Base-by-base conservation (phyloP, 2,888 invertebrate species). In the Drosophila subsilvestris region DNA sequence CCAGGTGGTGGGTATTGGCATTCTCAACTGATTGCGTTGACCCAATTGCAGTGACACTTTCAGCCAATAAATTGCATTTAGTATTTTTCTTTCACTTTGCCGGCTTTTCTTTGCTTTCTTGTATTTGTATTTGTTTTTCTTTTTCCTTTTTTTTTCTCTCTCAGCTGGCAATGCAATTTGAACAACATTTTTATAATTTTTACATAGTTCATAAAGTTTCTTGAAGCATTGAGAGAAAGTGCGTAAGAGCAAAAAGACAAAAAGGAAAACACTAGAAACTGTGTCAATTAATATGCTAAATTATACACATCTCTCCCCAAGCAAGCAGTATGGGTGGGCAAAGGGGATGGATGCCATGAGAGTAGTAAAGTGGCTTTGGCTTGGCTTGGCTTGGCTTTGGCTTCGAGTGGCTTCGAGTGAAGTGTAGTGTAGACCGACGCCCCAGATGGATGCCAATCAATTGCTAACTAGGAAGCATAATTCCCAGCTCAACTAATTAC, bases 381-480 rank as follows among this genome's bases (percentile, higher is more conserved):
- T 20, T n/a, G n/a, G n/a, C n/a, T 20, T 20, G 20, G 20, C 20
- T 22, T 22, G n/a, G n/a, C 22, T 20, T 20, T 20, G 20, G 20
- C 20, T 22, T 22, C n/a, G n/a, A n/a, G n/a, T 22, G 22, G 20
- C 20, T 20, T 1, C 20, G 22, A 42, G 14, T 20, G 8, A 14
- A 17, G 67, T 27, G 51, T 17, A 18, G 18, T 22, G 22, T 9
- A 20, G 48, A 43, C 44, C 51, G 83, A 77, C 83, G 88, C 84
- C 88, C 86, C 82, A 82, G 86, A 86, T 82, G 86, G 82, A 78
- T 88, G 82, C 86, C 82, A 88, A 82, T 82, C 82, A 88, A 82
- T 88, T 82, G 86, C 75, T 71, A 90, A 89, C 90, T 81, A 90
- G 89, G 89, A 89, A 89, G 89, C 89, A 89, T 85, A 86, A 90